phyloP scores from a whole-genome alignment of 2,797 vertebrate genomes.

The Brotogeris chrysoptera region DNA sequence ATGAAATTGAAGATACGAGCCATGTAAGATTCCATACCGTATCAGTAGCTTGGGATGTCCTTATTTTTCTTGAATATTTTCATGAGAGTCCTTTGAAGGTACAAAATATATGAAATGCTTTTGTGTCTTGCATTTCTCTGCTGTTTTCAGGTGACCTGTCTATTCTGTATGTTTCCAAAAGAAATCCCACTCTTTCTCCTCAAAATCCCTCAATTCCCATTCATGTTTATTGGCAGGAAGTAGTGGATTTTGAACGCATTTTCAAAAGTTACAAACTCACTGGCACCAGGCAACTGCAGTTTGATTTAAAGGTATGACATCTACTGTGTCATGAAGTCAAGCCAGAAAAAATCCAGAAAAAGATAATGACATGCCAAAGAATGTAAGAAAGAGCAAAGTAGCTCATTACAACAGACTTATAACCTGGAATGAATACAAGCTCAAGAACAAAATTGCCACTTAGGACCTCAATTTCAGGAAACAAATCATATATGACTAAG shows the following conservation, averaged over 20 bases:
- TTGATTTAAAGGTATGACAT: conserved; percentile 24
- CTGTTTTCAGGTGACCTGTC: background rate
- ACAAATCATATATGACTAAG: conserved; percentile 44
- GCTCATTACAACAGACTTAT: conserved; percentile 6
- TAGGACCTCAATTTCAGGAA: conserved; percentile 57
- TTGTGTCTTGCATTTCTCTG: background rate
- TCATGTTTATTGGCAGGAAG: conserved; percentile 7
- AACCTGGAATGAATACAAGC: conserved; percentile 4
- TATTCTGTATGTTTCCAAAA: background rate
- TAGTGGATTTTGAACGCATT: background rate
- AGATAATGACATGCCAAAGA: conserved; percentile 9
- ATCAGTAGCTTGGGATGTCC: background rate
- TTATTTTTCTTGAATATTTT: background rate
- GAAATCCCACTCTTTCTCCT: background rate
- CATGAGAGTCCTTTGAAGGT: background rate
- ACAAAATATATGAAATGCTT: background rate
- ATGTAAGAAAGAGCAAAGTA: background rate
- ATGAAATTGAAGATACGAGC: background rate
- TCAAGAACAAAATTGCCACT: conserved; percentile 40
- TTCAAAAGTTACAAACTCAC: background rate
- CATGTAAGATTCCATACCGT: background rate
- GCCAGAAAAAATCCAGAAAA: background rate
- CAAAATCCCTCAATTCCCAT: background rate
- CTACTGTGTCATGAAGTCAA: background rate
- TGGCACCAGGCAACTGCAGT: conserved; percentile 18